Evolutionary conservation across 2,888 invertebrate species (phyloP).

Genomic region (Diabrotica balteata): DNA sequence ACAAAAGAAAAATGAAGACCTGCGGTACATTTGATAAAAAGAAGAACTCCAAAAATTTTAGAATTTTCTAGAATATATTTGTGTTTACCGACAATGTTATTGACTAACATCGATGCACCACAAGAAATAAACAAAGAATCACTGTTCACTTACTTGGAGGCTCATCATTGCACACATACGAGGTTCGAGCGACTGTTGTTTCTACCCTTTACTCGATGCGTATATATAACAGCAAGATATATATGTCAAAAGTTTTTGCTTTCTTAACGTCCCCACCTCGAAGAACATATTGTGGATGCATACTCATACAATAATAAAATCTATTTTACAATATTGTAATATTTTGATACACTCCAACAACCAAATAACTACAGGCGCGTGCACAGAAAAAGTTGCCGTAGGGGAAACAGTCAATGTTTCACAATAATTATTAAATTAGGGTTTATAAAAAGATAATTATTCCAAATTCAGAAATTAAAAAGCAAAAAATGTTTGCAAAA

Average conservation of each 20-base stretch:
- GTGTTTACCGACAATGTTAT: not conserved
- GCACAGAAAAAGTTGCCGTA: no score
- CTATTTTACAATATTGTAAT: constrained; percentile 36
- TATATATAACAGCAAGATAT: constrained; percentile 47
- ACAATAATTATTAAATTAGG: no score
- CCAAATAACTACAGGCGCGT: constrained; percentile 1
- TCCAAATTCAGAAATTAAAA: no score
- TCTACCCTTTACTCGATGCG: constrained; percentile 33
- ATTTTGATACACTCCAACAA: constrained; percentile 32
- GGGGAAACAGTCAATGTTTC: no score
- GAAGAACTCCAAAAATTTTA: no score
- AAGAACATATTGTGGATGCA: constrained; percentile 13
- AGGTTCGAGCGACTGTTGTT: constrained; percentile 52
- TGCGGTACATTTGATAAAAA: no score
- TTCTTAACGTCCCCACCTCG: constrained; percentile 45
- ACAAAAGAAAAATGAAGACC: no score
- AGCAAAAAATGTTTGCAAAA: no score
- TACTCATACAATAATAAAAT: constrained; percentile 32
- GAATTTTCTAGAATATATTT: no score
- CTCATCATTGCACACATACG: constrained; percentile 48
- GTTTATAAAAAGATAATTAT: no score
- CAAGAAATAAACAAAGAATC: not conserved
- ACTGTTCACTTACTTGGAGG: constrained; percentile 52
- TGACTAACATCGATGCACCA: no score
- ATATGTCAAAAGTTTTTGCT: constrained; percentile 46